These are phyloP conservation scores for Vanessa tameamea DNA, from an alignment of 1,140 invertebrate genomes.

Conservation along the genomic window DNA sequence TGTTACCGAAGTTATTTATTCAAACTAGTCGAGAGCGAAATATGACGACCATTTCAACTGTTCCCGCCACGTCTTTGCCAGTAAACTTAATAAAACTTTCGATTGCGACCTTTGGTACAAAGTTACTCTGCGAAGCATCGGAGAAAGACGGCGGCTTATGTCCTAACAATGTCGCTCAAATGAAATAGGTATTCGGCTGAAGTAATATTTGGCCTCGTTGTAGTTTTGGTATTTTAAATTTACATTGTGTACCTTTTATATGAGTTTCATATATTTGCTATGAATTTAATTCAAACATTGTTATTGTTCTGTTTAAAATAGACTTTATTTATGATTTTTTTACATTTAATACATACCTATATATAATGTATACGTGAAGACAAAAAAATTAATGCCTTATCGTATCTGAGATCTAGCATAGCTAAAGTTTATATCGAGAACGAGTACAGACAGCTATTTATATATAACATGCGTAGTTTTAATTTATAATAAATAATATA, in stretches of 20 bases:
- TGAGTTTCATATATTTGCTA: neutral
- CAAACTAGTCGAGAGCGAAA: constrained; percentile 54
- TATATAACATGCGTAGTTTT: too few species aligned
- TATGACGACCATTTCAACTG: constrained; percentile 47
- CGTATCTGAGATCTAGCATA: too few species aligned
- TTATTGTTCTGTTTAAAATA: too few species aligned
- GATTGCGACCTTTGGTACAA: constrained; percentile 54
- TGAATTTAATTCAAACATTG: neutral
- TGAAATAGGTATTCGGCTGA: constrained; percentile 38
- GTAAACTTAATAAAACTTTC: constrained; percentile 64
- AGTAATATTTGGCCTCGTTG: constrained; percentile 7
- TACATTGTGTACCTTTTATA: constrained; percentile 1
- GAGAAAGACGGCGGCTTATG: constrained; percentile 26
- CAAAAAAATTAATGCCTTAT: too few species aligned
- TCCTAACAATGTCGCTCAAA: constrained; percentile 42
- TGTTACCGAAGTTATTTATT: constrained; percentile 35
- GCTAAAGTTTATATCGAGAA: too few species aligned
- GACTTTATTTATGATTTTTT: too few species aligned
- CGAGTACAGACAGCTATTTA: too few species aligned
- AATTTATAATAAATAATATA: too few species aligned
- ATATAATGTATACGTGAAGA: too few species aligned
- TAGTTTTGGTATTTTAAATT: neutral
- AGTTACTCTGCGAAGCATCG: constrained; percentile 36
- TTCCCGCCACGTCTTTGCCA: constrained; percentile 33
- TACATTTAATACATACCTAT: too few species aligned